Evolutionary conservation across 2,113 vertebrate species (phyloP).

Genomic region (Varanus komodoensis): DNA sequence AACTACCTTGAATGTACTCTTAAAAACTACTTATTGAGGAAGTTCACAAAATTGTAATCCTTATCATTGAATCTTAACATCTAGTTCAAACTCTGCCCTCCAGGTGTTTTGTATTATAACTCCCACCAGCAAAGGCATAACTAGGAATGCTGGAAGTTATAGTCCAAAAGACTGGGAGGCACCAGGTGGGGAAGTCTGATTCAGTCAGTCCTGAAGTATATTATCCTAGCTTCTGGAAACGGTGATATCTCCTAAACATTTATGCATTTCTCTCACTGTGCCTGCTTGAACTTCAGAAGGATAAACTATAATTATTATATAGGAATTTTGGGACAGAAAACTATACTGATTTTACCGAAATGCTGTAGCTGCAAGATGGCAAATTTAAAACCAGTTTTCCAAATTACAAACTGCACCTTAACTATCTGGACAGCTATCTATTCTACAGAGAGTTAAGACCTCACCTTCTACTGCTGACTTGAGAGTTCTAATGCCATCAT

Average conservation of each 20-base stretch:
- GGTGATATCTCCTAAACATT: background rate
- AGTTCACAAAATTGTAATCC: background rate
- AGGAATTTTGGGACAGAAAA: background rate
- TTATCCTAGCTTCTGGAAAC: background rate
- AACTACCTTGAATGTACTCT: background rate
- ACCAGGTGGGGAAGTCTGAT: background rate
- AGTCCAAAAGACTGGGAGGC: background rate
- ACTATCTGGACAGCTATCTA: accelerated
- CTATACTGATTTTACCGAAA: background rate
- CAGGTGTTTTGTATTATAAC: too few species aligned
- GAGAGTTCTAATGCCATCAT: conserved; percentile 23
- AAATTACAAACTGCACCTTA: accelerated
- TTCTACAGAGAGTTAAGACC: background rate
- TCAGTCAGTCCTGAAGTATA: background rate
- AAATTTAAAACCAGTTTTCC: background rate
- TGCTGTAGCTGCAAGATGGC: background rate
- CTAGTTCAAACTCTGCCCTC: background rate
- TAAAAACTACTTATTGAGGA: background rate
- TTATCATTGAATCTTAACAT: background rate
- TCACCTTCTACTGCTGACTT: background rate
- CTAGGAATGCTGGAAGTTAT: background rate
- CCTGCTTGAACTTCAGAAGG: background rate
- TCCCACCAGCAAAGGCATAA: too few species aligned
- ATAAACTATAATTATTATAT: background rate
- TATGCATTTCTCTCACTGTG: background rate